These are phyloP conservation scores for Chanos chanos DNA, from an alignment of 2,797 vertebrate genomes.

Conservation along the genomic window DNA sequence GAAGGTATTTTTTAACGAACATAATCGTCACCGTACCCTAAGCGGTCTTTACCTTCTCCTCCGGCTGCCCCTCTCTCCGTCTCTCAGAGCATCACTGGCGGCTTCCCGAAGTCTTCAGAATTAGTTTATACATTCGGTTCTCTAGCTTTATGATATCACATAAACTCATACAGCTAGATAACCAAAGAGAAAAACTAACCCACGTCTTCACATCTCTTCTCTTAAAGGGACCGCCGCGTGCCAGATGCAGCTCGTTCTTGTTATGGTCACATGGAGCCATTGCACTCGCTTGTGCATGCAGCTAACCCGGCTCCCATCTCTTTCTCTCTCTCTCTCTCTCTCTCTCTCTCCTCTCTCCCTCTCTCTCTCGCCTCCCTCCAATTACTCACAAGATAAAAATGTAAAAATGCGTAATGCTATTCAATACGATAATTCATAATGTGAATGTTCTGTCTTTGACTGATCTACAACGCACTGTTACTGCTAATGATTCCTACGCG, in stretches of 20 bases:
- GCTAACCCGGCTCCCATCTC: slow-evolving; percentile 44
- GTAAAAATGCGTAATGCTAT: too few species aligned
- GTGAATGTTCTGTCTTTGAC: too few species aligned
- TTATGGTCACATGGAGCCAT: slow-evolving; percentile 80
- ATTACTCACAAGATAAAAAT: too few species aligned
- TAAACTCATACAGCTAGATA: slow-evolving; percentile 84
- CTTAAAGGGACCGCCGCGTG: slow-evolving; percentile 78
- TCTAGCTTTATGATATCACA: slow-evolving; percentile 98
- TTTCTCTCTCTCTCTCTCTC: slow-evolving; percentile 37
- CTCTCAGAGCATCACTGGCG: slow-evolving; percentile 49
- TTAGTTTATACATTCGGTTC: slow-evolving; percentile 96
- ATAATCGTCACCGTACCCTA: slow-evolving; percentile 50
- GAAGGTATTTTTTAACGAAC: slow-evolving; percentile 53
- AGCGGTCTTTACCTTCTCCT: slow-evolving; percentile 49
- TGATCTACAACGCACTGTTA: too few species aligned
- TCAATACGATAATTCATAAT: too few species aligned
- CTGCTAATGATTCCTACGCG: too few species aligned
- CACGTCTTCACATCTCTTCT: too few species aligned
- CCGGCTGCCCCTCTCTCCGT: slow-evolving; percentile 38
- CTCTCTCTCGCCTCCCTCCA: too few species aligned
- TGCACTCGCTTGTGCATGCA: slow-evolving; percentile 62
- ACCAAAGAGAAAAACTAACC: slow-evolving; percentile 78
- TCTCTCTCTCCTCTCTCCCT: neutral
- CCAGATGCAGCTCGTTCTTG: slow-evolving; percentile 66
- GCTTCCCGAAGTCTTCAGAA: slow-evolving; percentile 69